These are phyloP conservation scores for Polydesmus complanatus DNA, from an alignment of 2,888 invertebrate species.

Conservation along the genomic window DNA sequence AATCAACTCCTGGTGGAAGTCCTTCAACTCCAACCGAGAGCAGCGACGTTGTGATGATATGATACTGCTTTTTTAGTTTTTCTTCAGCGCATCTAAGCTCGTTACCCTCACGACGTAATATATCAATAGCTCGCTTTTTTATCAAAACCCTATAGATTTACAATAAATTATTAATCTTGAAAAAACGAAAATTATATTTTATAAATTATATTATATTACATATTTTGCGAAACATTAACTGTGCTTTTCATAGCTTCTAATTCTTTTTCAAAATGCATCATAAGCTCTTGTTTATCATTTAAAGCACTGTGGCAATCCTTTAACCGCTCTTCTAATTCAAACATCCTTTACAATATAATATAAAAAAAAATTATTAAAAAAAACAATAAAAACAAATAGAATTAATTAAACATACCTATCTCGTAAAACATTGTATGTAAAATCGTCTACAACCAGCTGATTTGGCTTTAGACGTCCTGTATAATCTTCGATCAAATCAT, in stretches of 20 bases:
- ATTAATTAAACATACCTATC: conserved; percentile 40
- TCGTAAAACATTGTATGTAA: conserved; percentile 78
- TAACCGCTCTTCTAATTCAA: conserved; percentile 61
- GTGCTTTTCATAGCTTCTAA: conserved; percentile 23
- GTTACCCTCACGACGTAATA: conserved; percentile 51
- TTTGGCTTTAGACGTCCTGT: conserved; percentile 75
- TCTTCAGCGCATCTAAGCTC: conserved; percentile 70
- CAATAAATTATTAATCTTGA: neutral
- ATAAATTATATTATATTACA: too few species aligned
- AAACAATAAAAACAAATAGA: neutral
- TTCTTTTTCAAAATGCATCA: conserved; percentile 27
- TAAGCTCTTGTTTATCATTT: conserved; percentile 26
- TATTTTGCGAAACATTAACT: conserved; percentile 20
- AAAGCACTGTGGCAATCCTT: conserved; percentile 63
- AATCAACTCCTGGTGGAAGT: conserved; percentile 26
- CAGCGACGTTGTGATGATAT: conserved; percentile 38
- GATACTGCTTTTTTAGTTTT: conserved; percentile 64
- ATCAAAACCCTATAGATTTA: conserved; percentile 26
- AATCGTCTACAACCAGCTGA: conserved; percentile 77
- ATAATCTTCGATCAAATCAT: conserved; percentile 72
- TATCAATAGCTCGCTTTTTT: conserved; percentile 29
- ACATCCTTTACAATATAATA: conserved; percentile 32
- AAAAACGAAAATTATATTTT: too few species aligned
- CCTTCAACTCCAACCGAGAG: conserved; percentile 24
- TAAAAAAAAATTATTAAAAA: conserved; percentile 1